phyloP scores from a whole-genome alignment of 2,797 vertebrate genomes.

The Schizothorax lantsangensis region DNA sequence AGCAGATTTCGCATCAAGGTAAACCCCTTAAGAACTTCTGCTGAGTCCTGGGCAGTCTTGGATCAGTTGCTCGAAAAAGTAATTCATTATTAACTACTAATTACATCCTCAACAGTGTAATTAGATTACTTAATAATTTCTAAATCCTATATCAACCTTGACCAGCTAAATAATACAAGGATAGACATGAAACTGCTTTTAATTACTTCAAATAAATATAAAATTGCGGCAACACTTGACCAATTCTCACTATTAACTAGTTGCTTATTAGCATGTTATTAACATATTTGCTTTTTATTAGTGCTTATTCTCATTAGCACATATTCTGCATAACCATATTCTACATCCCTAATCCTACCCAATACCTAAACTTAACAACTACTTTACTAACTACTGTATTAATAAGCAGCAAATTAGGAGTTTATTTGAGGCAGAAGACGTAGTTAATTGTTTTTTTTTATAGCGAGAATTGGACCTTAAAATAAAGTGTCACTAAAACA shows the following conservation, averaged over 20 bases:
- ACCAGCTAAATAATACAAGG: not conserved
- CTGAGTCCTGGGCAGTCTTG: not conserved
- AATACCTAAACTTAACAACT: too few species aligned
- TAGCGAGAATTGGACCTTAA: too few species aligned
- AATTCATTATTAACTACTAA: not conserved
- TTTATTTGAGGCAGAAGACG: too few species aligned
- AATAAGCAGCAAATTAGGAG: too few species aligned
- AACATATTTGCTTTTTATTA: too few species aligned
- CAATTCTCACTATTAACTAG: not conserved
- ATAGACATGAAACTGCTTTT: not conserved
- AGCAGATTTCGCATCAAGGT: conserved; percentile 12
- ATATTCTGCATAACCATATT: too few species aligned
- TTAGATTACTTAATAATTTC: not conserved
- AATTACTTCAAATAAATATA: not conserved
- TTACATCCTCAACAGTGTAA: not conserved
- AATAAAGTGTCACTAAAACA: too few species aligned
- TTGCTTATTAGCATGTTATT: not conserved
- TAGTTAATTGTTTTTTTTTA: too few species aligned
- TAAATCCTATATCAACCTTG: not conserved
- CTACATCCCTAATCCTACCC: too few species aligned
- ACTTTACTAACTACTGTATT: too few species aligned
- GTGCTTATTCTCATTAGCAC: too few species aligned
- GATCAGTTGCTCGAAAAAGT: not conserved
- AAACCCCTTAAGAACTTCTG: conserved; percentile 10
- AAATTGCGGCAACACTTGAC: not conserved